Evolutionary conservation across 2,888 invertebrate genomes (phyloP), one percentile per base, ranked within the genome.

Genomic region (Timandra comae): DNA sequence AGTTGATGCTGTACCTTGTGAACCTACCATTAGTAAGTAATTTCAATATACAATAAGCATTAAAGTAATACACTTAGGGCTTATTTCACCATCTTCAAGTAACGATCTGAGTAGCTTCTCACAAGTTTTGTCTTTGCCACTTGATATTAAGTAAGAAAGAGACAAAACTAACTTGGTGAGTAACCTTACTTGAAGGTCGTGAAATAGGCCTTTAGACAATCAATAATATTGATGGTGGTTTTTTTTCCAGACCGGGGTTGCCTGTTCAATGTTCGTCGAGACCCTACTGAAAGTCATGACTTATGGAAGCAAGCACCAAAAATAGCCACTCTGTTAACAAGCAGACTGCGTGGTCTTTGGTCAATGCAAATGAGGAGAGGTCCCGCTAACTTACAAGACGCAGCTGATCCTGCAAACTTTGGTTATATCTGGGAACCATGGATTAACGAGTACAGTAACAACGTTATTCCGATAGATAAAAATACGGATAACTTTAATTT

Each of bases 281-380:
- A 96, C 67, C 95, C 95, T 0, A 91, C 93, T 55, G 95, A 96
- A 66, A 90, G 90, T 31, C 89, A 89, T 51, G 93, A 96, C 56
- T 61, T 90, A 27, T 87, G 88, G 62, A 61, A 69, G 28, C 76
- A 70, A 32, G 87, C 88, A 6, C 82, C 82, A 3, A 86, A 85
- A 43, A 87, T 90, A 7, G 88, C 70, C 1, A 46, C 52, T 0
- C 35, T 75, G 9, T 44, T 84, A 2, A 72, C 66, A 58, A 88
- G 57, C 47, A 76, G 62, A 73, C 86, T 49, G 49, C 88, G 62
- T 7, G 56, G 53, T 0, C 48, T 82, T 0, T 80, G 76, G 76
- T 49, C 72, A 0, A 79, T 88, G 33, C 89, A 90, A 16, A 86
- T 87, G 12, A 66, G 75, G 23, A 53, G 82, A 32, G 72, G 74